phyloP scores from a whole-genome alignment of 2,888 invertebrate genomes.

The Rutpela maculata region DNA sequence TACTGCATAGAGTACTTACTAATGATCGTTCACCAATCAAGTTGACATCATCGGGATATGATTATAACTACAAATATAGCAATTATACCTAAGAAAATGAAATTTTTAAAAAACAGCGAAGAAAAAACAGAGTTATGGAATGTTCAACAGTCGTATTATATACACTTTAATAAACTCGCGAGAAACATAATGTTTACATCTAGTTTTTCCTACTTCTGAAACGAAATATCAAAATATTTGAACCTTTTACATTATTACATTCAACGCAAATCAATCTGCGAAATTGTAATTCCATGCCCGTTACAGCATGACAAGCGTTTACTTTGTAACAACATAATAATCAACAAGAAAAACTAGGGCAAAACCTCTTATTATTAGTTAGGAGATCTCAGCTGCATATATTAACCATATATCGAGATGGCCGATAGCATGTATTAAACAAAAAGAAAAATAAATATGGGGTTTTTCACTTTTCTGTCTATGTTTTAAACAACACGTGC shows the following conservation, averaged over 20 bases:
- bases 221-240: no score
- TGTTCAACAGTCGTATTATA: no score
- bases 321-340: not conserved
- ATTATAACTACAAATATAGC: no score
- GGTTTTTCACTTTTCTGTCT: not conserved
- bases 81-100: no score
- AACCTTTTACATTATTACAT: not conserved
- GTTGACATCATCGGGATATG: no score
- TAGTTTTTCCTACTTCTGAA: no score
- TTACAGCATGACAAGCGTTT: not conserved
- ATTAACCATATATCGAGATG: not conserved
- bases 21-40: no score
- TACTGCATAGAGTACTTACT: no score
- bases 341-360: not conserved
- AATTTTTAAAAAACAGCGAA: no score
- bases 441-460: not conserved
- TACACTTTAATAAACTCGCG: no score
- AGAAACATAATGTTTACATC: no score
- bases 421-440: not conserved
- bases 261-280: not conserved
- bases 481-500: slow-evolving; percentile 3
- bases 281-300: not conserved
- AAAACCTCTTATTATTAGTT: not conserved
- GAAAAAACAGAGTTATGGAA: no score
- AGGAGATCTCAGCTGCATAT: not conserved